phyloP scores from a whole-genome alignment of 2,113 vertebrate genomes.

The Euleptes europaea region DNA sequence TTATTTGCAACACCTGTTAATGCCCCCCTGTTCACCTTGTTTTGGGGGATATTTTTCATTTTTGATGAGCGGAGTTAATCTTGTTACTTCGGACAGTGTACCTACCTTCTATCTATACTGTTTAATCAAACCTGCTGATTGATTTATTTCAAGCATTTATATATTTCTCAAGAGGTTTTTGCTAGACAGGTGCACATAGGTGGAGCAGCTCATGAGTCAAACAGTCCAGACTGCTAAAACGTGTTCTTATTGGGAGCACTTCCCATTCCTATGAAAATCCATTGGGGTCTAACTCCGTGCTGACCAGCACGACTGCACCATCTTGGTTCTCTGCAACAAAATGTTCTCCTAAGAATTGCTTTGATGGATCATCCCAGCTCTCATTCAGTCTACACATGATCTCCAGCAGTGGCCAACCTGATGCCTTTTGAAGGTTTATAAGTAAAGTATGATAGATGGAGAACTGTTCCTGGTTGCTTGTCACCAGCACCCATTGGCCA shows the following conservation, averaged over 20 bases:
- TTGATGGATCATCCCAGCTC: not conserved
- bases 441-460: not conserved
- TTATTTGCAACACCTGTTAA: slow-evolving; percentile 56
- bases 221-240: slow-evolving; percentile 45
- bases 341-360: not conserved
- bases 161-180: slow-evolving; percentile 48
- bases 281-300: not conserved
- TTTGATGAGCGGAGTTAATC: slow-evolving; percentile 51
- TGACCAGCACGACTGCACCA: too few relatives aligned
- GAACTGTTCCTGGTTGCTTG: not conserved
- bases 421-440: not conserved
- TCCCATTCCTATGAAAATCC: not conserved
- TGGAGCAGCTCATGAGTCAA: not conserved
- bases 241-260: slow-evolving; percentile 20
- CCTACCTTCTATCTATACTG: slow-evolving; percentile 55
- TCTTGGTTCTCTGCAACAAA: not conserved
- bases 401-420: not conserved
- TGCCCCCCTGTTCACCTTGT: slow-evolving; percentile 40
- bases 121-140: slow-evolving; percentile 70
- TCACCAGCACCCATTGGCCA: not conserved
- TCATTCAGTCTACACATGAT: too few relatives aligned
- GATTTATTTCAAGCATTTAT: slow-evolving; percentile 65
- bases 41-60: slow-evolving; percentile 52
- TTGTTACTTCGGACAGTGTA: slow-evolving; percentile 52
- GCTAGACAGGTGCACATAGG: slow-evolving; percentile 58